Conservation (phyloP, 2,113 vertebrate species). For the Plecotus auritus region DNA sequence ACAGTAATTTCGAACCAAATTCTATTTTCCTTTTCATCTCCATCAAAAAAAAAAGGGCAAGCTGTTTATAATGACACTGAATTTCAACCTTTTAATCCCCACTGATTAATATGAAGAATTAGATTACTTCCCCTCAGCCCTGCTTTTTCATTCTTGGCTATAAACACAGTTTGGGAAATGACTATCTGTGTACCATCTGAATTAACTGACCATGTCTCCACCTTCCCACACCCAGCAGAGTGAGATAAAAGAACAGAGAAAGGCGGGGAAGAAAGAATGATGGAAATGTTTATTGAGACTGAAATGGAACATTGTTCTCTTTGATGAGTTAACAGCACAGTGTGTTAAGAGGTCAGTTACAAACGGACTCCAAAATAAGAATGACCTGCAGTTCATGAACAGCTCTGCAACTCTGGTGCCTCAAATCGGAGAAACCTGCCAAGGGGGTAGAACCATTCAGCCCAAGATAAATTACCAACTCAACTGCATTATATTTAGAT, state of each 20-base stretch:
- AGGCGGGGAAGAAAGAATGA: neutral
- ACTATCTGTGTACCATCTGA: neutral
- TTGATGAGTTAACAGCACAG: conserved; percentile 55
- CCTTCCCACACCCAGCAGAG: neutral
- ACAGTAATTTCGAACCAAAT: neutral
- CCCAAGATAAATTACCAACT: conserved; percentile 46
- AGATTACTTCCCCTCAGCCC: neutral
- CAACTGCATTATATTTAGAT: conserved; percentile 51
- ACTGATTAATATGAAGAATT: neutral
- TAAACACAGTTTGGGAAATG: neutral
- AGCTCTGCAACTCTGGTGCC: conserved; percentile 22
- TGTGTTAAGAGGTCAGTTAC: conserved; percentile 58
- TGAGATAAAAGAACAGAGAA: conserved; percentile 21
- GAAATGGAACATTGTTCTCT: conserved; percentile 60
- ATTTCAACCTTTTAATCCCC: neutral
- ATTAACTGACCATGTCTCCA: neutral
- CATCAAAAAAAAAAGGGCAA: neutral
- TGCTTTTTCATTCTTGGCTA: neutral
- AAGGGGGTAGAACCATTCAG: conserved; percentile 18
- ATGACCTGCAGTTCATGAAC: conserved; percentile 6
- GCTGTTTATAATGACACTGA: neutral
- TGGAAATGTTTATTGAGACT: conserved; percentile 72
- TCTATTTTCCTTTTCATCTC: neutral
- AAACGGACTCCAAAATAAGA: conserved; percentile 52
- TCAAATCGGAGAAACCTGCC: neutral